Percentiles rank a stretch among this genome's conserved stretches.
Conservation (phyloP, 2,113 vertebrate species). For the Ailuropoda melanoleuca region DNA sequence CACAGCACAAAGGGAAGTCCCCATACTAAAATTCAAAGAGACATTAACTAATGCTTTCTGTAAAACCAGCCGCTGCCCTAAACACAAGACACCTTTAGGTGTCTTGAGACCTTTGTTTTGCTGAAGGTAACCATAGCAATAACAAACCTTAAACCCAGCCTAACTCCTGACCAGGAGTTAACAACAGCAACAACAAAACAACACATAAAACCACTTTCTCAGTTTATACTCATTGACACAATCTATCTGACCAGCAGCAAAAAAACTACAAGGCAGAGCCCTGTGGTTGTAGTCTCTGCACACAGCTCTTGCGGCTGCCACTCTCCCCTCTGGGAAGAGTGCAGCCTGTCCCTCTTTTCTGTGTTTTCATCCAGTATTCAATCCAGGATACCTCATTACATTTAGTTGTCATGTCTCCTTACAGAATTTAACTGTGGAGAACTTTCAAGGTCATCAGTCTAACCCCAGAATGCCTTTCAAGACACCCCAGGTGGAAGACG, state of each 20-base stretch:
- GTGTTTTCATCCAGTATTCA: neutral
- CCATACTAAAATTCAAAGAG: neutral
- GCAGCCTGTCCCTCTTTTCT: neutral
- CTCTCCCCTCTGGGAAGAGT: neutral
- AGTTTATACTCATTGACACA: neutral
- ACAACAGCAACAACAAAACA: neutral
- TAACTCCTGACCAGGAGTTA: neutral
- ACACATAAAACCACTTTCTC: neutral
- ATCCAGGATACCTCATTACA: neutral
- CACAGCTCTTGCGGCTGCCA: neutral
- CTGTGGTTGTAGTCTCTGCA: neutral
- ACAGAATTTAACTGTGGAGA: neutral
- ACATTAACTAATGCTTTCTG: neutral
- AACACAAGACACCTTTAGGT: neutral
- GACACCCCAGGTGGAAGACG: slow-evolving; percentile 80
- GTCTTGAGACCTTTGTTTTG: neutral
- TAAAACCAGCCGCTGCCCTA: neutral
- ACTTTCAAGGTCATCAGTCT: neutral
- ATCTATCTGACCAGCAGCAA: neutral
- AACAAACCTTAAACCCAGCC: neutral
- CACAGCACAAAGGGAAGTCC: no score
- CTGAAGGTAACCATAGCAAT: neutral
- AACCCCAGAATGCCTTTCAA: slow-evolving; percentile 83
- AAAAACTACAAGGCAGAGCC: neutral
- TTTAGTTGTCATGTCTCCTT: neutral